These are phyloP conservation scores for Phoxinus dragarum DNA, from an alignment of 2,797 vertebrate genomes.

Conservation along the genomic window DNA sequence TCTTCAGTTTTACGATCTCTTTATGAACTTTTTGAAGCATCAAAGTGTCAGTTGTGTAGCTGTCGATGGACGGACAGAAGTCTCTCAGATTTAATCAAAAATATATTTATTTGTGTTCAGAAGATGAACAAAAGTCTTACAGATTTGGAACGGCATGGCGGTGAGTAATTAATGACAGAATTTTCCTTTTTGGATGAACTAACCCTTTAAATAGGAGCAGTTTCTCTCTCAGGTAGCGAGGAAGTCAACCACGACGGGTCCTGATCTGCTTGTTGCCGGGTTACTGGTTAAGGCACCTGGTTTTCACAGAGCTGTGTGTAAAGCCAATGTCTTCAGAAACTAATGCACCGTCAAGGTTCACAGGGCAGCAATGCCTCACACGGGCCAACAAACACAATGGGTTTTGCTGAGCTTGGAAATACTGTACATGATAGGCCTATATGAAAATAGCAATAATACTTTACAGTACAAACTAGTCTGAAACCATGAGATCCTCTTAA, in stretches of 20 bases:
- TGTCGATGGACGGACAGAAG: too few relatives aligned
- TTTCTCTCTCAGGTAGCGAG: slow-evolving; percentile 17
- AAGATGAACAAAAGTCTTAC: too few relatives aligned
- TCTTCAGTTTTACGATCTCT: too few relatives aligned
- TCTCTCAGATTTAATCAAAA: too few relatives aligned
- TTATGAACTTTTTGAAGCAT: too few relatives aligned
- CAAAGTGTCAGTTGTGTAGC: too few relatives aligned
- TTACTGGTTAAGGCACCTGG: slow-evolving; percentile 1
- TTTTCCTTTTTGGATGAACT: too few relatives aligned
- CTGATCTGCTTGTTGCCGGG: slow-evolving; percentile 19
- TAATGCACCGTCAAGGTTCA: not conserved
- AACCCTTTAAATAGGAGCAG: slow-evolving; percentile 32
- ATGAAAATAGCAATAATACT: not conserved
- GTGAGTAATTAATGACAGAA: too few relatives aligned
- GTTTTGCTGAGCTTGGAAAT: not conserved
- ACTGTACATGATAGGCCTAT: not conserved
- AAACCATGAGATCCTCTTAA: not conserved
- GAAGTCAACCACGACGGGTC: slow-evolving; percentile 29
- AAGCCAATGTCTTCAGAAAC: slow-evolving; percentile 4
- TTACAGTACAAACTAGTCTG: not conserved
- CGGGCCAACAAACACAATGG: not conserved
- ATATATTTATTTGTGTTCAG: too few relatives aligned
- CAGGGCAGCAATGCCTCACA: not conserved
- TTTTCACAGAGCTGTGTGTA: not conserved
- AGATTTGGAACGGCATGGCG: too few relatives aligned